A percentile compares a stretch with the other conserved stretches of the same genome.
Conservation (phyloP, 2,113 vertebrate genomes). For the Pimephales promelas region DNA sequence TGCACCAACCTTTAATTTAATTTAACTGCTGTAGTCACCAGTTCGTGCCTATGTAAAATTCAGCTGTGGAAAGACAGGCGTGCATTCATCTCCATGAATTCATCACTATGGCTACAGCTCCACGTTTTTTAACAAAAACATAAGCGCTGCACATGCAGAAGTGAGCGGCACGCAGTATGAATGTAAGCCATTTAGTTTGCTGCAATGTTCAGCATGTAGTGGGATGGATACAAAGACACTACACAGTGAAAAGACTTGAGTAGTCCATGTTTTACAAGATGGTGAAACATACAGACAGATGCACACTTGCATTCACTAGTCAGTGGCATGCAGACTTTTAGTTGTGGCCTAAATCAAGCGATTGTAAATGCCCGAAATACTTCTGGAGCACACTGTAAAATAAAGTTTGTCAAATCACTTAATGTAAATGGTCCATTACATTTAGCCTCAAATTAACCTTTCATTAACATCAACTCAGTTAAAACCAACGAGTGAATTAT, state of each 20-base stretch:
- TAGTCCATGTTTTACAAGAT: slow-evolving; percentile 1
- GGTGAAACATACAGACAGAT: neutral
- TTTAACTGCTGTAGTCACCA: slow-evolving; percentile 18
- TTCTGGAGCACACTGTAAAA: no score
- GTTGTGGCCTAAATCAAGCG: neutral
- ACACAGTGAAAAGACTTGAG: neutral
- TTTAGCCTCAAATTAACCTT: neutral
- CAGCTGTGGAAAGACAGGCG: slow-evolving; percentile 4
- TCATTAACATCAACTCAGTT: neutral
- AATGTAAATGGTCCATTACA: neutral
- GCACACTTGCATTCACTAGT: neutral
- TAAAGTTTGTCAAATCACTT: neutral
- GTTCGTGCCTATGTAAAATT: slow-evolving; percentile 6
- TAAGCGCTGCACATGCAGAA: slow-evolving; percentile 4
- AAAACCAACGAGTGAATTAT: neutral
- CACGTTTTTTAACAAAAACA: neutral
- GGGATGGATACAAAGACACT: neutral
- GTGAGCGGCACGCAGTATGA: slow-evolving; percentile 13
- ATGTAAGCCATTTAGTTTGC: slow-evolving; percentile 24
- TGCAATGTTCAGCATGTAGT: slow-evolving; percentile 14
- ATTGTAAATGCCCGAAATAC: no score
- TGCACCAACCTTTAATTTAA: slow-evolving; percentile 22
- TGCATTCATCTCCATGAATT: slow-evolving; percentile 20
- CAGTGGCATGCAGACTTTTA: neutral
- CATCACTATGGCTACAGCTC: slow-evolving; percentile 32